Percentiles rank a stretch among this genome's conserved stretches.
Evolutionary conservation across 2,113 vertebrate species (phyloP).

Genomic region (Agapornis roseicollis): DNA sequence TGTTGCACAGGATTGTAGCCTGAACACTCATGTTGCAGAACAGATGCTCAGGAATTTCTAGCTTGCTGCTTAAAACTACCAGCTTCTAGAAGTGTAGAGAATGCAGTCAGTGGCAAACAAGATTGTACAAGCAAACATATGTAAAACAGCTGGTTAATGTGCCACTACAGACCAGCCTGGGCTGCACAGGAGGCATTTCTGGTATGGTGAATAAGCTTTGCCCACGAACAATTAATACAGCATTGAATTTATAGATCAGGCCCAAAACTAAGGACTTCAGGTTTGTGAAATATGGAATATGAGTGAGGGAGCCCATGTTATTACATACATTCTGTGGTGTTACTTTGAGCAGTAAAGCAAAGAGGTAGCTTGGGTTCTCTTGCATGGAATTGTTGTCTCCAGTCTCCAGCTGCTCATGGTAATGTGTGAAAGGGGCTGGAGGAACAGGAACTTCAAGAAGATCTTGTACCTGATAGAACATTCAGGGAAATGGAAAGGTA

Average conservation of each 20-base stretch:
- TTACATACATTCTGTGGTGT: neutral
- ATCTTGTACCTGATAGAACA: neutral
- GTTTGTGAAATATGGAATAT: neutral
- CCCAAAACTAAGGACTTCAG: neutral
- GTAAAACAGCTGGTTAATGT: neutral
- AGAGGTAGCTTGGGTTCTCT: neutral
- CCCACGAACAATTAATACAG: neutral
- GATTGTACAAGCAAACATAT: neutral
- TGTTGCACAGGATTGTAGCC: neutral
- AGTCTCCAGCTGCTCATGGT: neutral
- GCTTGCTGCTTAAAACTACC: neutral
- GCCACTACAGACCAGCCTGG: neutral
- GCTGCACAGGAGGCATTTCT: neutral
- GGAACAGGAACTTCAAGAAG: neutral
- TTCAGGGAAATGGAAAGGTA: neutral
- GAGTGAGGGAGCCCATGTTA: neutral
- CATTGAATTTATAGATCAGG: neutral
- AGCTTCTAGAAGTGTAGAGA: neutral
- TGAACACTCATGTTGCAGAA: neutral
- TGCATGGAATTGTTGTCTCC: neutral
- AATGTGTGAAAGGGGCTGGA: neutral
- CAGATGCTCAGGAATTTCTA: neutral
- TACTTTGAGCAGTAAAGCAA: neutral
- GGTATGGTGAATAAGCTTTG: neutral
- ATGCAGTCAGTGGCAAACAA: rapidly evolving